Evolutionary conservation across 2,797 vertebrate genomes (phyloP).

Genomic region (Emydoidea blandingii): DNA sequence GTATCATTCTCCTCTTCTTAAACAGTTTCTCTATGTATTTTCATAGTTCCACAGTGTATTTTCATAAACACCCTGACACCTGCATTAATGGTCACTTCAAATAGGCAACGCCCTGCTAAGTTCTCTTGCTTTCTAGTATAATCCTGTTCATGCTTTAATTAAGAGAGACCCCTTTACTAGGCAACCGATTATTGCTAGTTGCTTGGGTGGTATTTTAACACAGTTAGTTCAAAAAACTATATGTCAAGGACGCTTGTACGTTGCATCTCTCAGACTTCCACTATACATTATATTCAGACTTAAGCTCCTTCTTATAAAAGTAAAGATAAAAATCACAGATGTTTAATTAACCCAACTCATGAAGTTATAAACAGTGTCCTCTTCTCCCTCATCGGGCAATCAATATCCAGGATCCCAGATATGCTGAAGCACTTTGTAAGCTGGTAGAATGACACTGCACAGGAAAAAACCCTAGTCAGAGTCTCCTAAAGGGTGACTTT

Average conservation of each 20-base stretch:
- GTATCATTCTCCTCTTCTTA: neutral
- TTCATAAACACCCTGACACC: neutral
- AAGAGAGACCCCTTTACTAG: neutral
- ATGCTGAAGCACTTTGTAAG: neutral
- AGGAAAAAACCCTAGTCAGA: neutral
- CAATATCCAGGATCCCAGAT: slow-evolving; percentile 39
- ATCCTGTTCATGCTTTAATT: neutral
- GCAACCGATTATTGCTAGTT: neutral
- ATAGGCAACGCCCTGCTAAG: neutral
- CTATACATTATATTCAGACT: neutral
- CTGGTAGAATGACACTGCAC: neutral
- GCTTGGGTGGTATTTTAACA: neutral
- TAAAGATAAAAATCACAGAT: neutral
- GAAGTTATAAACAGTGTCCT: slow-evolving; percentile 41
- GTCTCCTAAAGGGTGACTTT: neutral
- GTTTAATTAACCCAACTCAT: slow-evolving; percentile 1
- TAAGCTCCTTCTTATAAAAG: slow-evolving; percentile 10
- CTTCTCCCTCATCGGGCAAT: slow-evolving; percentile 26
- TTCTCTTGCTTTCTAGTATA: neutral
- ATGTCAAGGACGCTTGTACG: neutral
- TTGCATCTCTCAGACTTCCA: neutral
- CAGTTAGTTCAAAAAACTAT: neutral
- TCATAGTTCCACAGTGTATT: neutral
- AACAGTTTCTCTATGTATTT: neutral
- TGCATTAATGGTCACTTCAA: neutral